These are phyloP conservation scores for Orius insidiosus DNA, from an alignment of 1,140 invertebrate genomes.

Conservation along the genomic window DNA sequence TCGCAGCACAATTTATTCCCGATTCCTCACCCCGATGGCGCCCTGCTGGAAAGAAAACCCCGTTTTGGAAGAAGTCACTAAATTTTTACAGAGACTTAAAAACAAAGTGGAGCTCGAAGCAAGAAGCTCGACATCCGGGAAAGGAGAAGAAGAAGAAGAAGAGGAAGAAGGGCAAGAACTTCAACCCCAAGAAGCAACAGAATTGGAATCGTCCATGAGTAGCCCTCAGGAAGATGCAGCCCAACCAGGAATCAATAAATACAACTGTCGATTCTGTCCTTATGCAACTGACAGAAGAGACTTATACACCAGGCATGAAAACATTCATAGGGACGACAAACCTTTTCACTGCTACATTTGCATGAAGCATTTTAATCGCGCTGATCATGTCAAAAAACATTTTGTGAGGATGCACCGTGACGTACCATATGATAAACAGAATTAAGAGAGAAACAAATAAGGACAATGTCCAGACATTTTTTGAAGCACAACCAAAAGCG, in stretches of 20 bases:
- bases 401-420: slow-evolving; percentile 79
- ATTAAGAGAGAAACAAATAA: slow-evolving; percentile 43
- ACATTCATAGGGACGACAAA: slow-evolving; percentile 86
- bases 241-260: slow-evolving; percentile 34
- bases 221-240: neutral
- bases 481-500: slow-evolving; percentile 25
- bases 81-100: slow-evolving; percentile 48
- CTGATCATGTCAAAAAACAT: slow-evolving; percentile 91
- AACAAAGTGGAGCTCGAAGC: slow-evolving; percentile 34
- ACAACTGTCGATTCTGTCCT: slow-evolving; percentile 67
- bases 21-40: no score
- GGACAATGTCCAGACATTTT: slow-evolving; percentile 29
- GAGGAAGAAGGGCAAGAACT: slow-evolving; percentile 11
- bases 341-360: slow-evolving; percentile 86
- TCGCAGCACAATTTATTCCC: no score
- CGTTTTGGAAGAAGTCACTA: slow-evolving; percentile 53
- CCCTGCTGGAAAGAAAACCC: slow-evolving; percentile 47
- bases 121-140: no score
- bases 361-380: slow-evolving; percentile 78
- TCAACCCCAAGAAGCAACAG: slow-evolving; percentile 1
- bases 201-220: slow-evolving; percentile 1
- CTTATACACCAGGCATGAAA: slow-evolving; percentile 87
- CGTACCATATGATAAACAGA: slow-evolving; percentile 67
- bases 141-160: slow-evolving; percentile 12
- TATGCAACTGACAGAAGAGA: slow-evolving; percentile 83